Percentiles rank a stretch among this genome's conserved stretches.
These are phyloP conservation scores for Bellardia pandia DNA, from an alignment of 2,888 invertebrate species.

Conservation along the genomic window DNA sequence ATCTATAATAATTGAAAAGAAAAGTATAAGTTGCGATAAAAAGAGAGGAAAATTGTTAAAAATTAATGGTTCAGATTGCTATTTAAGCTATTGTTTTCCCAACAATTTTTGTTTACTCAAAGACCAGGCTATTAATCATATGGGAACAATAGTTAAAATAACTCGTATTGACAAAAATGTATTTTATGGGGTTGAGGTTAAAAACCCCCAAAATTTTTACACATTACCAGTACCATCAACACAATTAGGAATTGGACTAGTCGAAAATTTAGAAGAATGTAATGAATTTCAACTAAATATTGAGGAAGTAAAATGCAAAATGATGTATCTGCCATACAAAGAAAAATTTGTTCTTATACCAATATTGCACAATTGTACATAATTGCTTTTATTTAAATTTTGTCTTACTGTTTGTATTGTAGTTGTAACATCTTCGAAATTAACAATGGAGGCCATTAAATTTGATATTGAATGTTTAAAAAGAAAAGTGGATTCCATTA, in stretches of 20 bases:
- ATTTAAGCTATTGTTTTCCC: conserved; percentile 11
- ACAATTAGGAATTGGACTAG: not conserved
- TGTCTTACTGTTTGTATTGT: no score
- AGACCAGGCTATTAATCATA: not conserved
- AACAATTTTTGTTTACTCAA: conserved; percentile 15
- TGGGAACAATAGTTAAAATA: not conserved
- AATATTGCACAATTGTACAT: no score
- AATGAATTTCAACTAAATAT: not conserved
- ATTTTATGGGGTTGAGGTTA: not conserved
- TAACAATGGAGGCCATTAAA: no score
- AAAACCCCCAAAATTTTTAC: not conserved
- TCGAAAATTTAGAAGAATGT: not conserved
- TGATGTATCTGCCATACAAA: no score
- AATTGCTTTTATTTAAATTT: no score
- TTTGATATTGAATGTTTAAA: no score
- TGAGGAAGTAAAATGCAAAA: not conserved
- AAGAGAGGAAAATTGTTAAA: not conserved
- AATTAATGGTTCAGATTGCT: conserved; percentile 13
- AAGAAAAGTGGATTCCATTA: no score
- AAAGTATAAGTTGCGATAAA: conserved; percentile 3
- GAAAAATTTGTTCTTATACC: no score
- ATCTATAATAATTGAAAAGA: not conserved
- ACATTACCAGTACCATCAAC: conserved; percentile 16
- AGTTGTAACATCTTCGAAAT: not conserved
- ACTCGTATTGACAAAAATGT: not conserved